These are phyloP conservation scores for Chironomus tepperi DNA, from an alignment of 1,140 invertebrate species.

Conservation along the genomic window DNA sequence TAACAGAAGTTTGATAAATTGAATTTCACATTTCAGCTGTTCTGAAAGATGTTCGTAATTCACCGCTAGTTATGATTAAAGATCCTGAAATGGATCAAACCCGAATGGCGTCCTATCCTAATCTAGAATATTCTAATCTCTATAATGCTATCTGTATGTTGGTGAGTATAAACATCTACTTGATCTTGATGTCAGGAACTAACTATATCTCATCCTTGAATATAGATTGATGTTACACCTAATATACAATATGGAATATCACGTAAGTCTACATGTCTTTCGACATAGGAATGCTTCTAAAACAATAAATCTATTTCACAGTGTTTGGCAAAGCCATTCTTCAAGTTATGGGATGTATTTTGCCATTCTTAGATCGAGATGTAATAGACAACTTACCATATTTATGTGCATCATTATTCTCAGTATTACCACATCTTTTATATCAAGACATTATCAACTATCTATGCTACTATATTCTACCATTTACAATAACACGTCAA, in stretches of 20 bases:
- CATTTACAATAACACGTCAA: constrained; percentile 80
- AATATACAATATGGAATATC: constrained; percentile 74
- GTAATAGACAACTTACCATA: constrained; percentile 92
- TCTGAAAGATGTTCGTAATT: constrained; percentile 87
- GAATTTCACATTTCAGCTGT: constrained; percentile 55
- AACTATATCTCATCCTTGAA: not conserved
- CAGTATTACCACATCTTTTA: constrained; percentile 78
- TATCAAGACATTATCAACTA: constrained; percentile 94
- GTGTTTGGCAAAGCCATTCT: constrained; percentile 85
- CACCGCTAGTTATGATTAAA: constrained; percentile 81
- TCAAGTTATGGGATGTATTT: constrained; percentile 81
- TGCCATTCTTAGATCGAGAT: constrained; percentile 95
- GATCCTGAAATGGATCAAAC: constrained; percentile 73
- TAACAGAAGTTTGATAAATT: constrained; percentile 20
- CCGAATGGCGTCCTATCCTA: constrained; percentile 84
- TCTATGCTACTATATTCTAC: constrained; percentile 91
- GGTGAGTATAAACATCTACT: constrained; percentile 31
- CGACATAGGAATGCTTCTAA: not conserved
- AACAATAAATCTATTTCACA: constrained; percentile 41
- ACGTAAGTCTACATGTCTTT: constrained; percentile 45
- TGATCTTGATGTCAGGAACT: not conserved
- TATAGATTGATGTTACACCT: constrained; percentile 65
- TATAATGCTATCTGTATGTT: constrained; percentile 79
- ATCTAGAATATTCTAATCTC: constrained; percentile 88
- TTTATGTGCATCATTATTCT: constrained; percentile 85